Evolutionary conservation across 2,888 invertebrate species (phyloP), one percentile per base, ranked within the genome.

Genomic region (Mactromeris polynyma): DNA sequence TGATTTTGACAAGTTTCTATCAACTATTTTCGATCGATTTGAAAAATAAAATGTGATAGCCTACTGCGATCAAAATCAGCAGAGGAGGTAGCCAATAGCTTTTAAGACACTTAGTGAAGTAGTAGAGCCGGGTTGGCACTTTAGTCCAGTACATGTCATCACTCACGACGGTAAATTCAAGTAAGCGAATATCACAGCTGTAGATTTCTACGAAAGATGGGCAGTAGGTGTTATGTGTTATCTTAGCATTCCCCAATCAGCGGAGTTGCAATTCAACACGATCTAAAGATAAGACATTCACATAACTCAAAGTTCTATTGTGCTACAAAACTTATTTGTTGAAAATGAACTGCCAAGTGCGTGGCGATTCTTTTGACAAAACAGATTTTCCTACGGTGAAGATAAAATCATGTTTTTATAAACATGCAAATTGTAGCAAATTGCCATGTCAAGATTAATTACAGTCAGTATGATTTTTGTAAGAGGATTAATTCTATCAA

Each of bases 341-440:
- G 73, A 11, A 73, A 31, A 73, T 33, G 73, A 73, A 73, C 14
- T 33, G 14, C 73, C 73, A 73, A 73, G 26, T 33, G 14, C 26
- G 31, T 17, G 33, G 14, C 31, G 36, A 11, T 73, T 73, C 33
- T 73, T 73, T 31, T 33, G 73, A 73, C 73, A 17, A 33, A 33
- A 33, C 26, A 73, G 73, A 33, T 36, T 31, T 73, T 11, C 73
- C 73, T 73, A 19, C 33, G 73, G 73, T 19, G 73, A 73, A 36
- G 73, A 73, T 73, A 33, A 33, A 73, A 73, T 73, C 21, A 73
- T 33, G 73, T 33, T 33, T 73, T 73, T 73, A 19, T 36, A 9
- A 73, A 73, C 33, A 73, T 73, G 73, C 73, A 73, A 33, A 73
- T 33, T 73, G 73, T 73, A 36, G 73, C 73, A 73, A 73, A 73